These are phyloP conservation scores for Hepsetus odoe DNA, from an alignment of 2,113 vertebrate genomes.

Conservation along the genomic window DNA sequence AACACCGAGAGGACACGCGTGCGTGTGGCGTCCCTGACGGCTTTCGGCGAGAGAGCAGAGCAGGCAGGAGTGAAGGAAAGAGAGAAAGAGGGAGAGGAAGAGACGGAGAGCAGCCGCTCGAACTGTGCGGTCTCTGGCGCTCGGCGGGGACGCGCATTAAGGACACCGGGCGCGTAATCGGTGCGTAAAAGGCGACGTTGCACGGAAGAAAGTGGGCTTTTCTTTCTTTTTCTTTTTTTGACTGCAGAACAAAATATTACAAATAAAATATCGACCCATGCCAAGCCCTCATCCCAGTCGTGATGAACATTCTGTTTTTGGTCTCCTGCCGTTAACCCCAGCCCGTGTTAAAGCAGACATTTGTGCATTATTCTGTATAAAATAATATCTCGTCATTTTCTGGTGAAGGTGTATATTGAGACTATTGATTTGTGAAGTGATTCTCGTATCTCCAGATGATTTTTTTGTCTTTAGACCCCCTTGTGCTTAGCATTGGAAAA, in stretches of 20 bases:
- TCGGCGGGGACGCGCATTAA: too few species aligned
- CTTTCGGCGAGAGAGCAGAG: neutral
- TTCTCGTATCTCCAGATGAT: conserved; percentile 84
- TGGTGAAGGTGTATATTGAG: conserved; percentile 92
- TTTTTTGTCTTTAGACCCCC: conserved; percentile 53
- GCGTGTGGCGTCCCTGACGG: neutral
- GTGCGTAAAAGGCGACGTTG: neutral
- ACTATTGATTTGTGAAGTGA: conserved; percentile 95
- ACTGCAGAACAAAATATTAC: too few species aligned
- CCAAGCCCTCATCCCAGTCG: conserved; percentile 1
- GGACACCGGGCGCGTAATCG: too few species aligned
- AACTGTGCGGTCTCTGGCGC: neutral
- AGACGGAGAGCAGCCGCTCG: neutral
- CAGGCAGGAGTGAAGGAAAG: too few species aligned
- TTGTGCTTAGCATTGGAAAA: conserved; percentile 58
- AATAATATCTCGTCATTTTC: conserved; percentile 78
- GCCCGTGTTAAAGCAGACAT: conserved; percentile 73
- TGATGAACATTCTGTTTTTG: conserved; percentile 25
- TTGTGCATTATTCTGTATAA: conserved; percentile 76
- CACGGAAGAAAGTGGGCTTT: too few species aligned
- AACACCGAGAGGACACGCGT: neutral
- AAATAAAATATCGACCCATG: neutral
- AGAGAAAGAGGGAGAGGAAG: too few species aligned
- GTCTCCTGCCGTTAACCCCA: conserved; percentile 59
- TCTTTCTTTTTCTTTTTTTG: too few species aligned